Percentiles rank a stretch among this genome's conserved stretches.
Conservation (phyloP, 1,140 invertebrate genomes). For the Babylonia areolata region DNA sequence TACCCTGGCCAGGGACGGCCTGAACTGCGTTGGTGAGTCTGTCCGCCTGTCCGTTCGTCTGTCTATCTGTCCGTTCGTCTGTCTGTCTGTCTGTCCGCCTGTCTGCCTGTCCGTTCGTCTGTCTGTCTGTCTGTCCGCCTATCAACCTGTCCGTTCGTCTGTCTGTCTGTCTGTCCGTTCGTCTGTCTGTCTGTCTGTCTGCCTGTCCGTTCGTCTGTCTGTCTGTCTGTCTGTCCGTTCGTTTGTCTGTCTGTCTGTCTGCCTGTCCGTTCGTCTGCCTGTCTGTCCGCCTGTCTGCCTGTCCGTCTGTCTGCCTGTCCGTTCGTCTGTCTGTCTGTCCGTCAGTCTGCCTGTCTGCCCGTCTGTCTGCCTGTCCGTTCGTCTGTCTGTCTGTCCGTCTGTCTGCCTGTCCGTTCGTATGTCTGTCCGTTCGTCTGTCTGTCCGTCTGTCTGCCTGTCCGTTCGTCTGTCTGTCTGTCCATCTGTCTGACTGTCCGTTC, state of each 20-base stretch:
- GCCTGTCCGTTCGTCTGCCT: background rate
- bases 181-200: background rate
- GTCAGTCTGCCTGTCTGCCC: background rate
- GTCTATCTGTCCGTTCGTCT: background rate
- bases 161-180: background rate
- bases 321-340: background rate
- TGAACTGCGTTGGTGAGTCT: constrained; percentile 65
- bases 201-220: background rate
- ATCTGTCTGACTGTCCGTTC: too few relatives aligned
- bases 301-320: background rate
- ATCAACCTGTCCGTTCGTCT: background rate
- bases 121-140: constrained; percentile 20
- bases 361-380: background rate
- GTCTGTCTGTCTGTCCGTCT: background rate
- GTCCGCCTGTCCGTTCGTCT: background rate
- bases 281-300: background rate
- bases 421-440: background rate
- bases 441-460: too few relatives aligned
- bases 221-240: background rate
- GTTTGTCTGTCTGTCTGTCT: background rate
- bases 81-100: background rate
- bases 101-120: constrained; percentile 7
- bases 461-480: too few relatives aligned
- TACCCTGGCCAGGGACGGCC: constrained; percentile 56
- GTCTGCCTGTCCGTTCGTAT: background rate